These are phyloP conservation scores for fruit fly (Drosophila melanogaster) DNA, from an alignment of 1,140 invertebrate species.

Conservation along the genomic window DNA sequence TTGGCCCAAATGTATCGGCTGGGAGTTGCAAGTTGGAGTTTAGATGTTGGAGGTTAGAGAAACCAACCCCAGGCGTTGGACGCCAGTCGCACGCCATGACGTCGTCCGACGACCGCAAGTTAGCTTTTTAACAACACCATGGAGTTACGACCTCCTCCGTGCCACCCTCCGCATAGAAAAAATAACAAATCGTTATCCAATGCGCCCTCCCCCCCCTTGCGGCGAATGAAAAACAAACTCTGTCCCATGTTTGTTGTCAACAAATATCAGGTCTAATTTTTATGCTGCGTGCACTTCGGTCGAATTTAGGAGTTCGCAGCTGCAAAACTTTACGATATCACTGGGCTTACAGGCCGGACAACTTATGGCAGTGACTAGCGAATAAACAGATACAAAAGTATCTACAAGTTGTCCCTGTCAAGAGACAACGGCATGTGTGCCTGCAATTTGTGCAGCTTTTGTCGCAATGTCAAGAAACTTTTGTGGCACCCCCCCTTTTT, in stretches of 20 bases:
- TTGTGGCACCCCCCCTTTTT: slow-evolving; percentile 6
- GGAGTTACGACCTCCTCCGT: slow-evolving; percentile 17
- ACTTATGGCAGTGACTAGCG: slow-evolving; percentile 50
- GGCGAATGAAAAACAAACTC: slow-evolving; percentile 48
- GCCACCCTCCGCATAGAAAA: not conserved
- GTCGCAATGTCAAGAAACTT: slow-evolving; percentile 69
- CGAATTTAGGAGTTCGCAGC: slow-evolving; percentile 44
- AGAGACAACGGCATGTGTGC: slow-evolving; percentile 31
- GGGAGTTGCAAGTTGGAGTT: not conserved
- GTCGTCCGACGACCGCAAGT: slow-evolving; percentile 45
- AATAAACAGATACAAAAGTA: slow-evolving; percentile 63
- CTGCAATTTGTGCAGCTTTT: slow-evolving; percentile 56
- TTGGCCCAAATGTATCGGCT: slow-evolving; percentile 5
- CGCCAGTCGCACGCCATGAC: slow-evolving; percentile 62
- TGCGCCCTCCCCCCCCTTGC: slow-evolving; percentile 24
- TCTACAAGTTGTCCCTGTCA: slow-evolving; percentile 51
- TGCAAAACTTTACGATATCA: slow-evolving; percentile 61
- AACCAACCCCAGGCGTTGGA: slow-evolving; percentile 54
- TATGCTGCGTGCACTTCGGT: slow-evolving; percentile 53
- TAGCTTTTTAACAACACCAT: slow-evolving; percentile 56
- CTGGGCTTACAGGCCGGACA: slow-evolving; percentile 36
- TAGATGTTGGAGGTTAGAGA: slow-evolving; percentile 28
- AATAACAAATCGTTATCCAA: slow-evolving; percentile 42
- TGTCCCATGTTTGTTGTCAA: slow-evolving; percentile 72
- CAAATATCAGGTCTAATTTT: slow-evolving; percentile 72